Percentiles rank a stretch among this genome's conserved stretches.
These are phyloP conservation scores for Dasyurus viverrinus DNA, from an alignment of 2,113 vertebrate genomes.

Conservation along the genomic window DNA sequence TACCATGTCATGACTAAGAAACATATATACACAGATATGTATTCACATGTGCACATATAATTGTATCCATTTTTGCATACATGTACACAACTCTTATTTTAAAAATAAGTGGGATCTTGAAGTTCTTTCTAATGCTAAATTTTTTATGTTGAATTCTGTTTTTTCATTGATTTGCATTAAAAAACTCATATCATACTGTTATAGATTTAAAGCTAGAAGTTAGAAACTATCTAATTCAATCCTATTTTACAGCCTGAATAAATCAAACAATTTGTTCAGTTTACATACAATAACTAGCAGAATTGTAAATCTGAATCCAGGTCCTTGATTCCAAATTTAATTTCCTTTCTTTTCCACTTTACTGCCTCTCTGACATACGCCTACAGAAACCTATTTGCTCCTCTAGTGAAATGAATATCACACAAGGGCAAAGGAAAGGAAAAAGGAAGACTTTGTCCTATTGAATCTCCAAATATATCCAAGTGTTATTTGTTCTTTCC, in stretches of 20 bases:
- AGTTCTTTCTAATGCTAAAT: not conserved
- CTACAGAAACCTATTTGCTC: conserved; percentile 27
- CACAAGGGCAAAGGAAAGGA: not conserved
- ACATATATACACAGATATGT: no score
- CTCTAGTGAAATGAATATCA: not conserved
- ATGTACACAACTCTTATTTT: not conserved
- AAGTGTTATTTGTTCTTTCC: not conserved
- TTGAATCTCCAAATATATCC: not conserved
- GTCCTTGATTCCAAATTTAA: not conserved
- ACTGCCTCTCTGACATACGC: not conserved
- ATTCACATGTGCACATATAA: no score
- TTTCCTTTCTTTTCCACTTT: not conserved
- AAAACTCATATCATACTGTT: not conserved
- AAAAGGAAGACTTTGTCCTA: not conserved
- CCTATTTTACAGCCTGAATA: not conserved
- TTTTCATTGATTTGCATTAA: conserved; percentile 29
- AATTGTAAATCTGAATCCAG: not conserved
- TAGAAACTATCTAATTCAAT: not conserved
- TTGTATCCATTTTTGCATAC: no score
- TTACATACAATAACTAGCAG: not conserved
- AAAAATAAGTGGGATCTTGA: not conserved
- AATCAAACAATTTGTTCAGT: not conserved
- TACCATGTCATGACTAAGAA: no score
- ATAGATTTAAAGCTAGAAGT: not conserved
- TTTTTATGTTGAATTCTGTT: not conserved